Evolutionary conservation across 1,140 invertebrate species (phyloP), one percentile per base, ranked within the genome.

Genomic region (Drosophila subobscura): DNA sequence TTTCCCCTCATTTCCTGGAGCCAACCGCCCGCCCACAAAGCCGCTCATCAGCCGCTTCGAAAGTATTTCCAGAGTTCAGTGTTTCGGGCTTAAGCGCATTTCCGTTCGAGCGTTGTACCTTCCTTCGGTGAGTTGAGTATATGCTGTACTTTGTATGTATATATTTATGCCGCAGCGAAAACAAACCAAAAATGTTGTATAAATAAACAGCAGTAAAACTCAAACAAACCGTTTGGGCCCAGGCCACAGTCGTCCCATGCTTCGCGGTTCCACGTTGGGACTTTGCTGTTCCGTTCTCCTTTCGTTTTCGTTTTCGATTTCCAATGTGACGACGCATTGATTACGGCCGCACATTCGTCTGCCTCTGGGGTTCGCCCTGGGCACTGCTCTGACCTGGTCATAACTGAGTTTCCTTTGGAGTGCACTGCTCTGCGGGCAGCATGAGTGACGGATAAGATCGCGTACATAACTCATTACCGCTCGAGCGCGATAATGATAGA

Each of bases 391-490:
- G 45, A 37, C 42, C 55, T 51, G 77, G 33, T 71, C 74, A 77
- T 72, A 81, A 81, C 65, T 68, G 74, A 67, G 74, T 78, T 80
- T 52, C 57, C 70, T 64, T 40, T 61, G 40, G 45, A 54, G 33
- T 37, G 33, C 27, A 8, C 27, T 12, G 55, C 59, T 53, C 41
- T 29, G 52, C 56, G 16, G 16, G 16, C 16, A 20, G 16, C 8
- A 45, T 60, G 16, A 20, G 70, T 52, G 55, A 33, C 56, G 84
- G 83, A 88, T 88, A 88, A 88, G 83, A 88, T 89, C 83, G 79
- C 63, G 67, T 78, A 88, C 83, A 88, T 88, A 88, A 88, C 78
- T 88, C 83, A 88, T 88, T 88, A 88, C 84, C 57, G 74, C 44
- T 45, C 51, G 64, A 53, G 65, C 70, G 81, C 70, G 81, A 86